Conservation (phyloP, 2,797 vertebrate species). For the Acanthurus leucopareius region DNA sequence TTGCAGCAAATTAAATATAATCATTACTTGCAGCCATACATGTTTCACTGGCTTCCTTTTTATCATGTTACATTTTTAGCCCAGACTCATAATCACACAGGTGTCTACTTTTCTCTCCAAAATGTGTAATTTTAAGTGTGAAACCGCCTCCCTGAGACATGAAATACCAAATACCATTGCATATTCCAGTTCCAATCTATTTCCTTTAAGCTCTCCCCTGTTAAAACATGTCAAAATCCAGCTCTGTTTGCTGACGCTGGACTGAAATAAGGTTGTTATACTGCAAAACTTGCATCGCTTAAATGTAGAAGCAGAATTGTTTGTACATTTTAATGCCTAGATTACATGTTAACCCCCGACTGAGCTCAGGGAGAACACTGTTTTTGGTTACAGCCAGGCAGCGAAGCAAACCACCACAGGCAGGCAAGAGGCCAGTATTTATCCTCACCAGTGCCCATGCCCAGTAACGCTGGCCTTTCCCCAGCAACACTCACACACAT, state of each 20-base stretch:
- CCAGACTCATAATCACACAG: neutral
- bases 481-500: slow-evolving; percentile 72
- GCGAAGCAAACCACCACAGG: slow-evolving; percentile 49
- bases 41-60: too few relatives aligned
- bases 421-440: slow-evolving; percentile 69
- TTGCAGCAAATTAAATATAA: neutral
- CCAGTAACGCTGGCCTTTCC: slow-evolving; percentile 69
- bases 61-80: neutral
- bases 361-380: slow-evolving; percentile 7
- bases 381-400: slow-evolving; percentile 30
- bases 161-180: slow-evolving; percentile 9
- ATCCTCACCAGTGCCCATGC: slow-evolving; percentile 62
- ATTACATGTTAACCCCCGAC: slow-evolving; percentile 1
- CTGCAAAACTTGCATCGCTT: neutral
- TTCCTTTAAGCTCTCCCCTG: neutral
- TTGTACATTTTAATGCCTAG: neutral
- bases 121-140: neutral
- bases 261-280: neutral
- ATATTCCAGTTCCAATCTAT: neutral
- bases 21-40: neutral
- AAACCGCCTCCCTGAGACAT: slow-evolving; percentile 27
- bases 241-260: neutral
- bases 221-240: neutral
- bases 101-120: neutral
- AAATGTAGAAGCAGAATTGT: neutral